These are phyloP conservation scores for Syndactyla subalaris DNA, from an alignment of 2,797 vertebrate genomes.

Conservation along the genomic window DNA sequence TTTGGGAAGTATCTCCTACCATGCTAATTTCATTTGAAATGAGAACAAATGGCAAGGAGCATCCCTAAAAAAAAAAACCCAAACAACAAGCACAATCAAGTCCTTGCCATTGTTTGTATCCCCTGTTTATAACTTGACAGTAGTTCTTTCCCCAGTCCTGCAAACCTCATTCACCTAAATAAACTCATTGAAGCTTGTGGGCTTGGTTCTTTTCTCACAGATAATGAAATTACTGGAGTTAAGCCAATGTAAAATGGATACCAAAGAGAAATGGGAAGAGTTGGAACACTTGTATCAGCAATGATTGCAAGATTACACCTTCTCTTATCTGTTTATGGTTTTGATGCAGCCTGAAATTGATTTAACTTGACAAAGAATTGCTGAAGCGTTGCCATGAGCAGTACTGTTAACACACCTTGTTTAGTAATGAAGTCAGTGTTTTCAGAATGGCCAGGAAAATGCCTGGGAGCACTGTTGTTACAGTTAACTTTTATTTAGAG, in stretches of 20 bases:
- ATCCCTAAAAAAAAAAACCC: not conserved
- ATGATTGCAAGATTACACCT: constrained; percentile 42
- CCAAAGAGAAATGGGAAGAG: not conserved
- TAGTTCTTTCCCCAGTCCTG: not conserved
- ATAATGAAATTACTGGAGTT: constrained; percentile 34
- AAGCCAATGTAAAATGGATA: constrained; percentile 23
- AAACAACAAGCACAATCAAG: not conserved
- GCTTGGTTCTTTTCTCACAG: not conserved
- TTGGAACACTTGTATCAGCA: not conserved
- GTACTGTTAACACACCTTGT: constrained; percentile 49
- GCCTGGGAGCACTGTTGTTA: constrained; percentile 56
- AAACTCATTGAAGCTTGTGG: not conserved
- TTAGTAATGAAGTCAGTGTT: constrained; percentile 56
- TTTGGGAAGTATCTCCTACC: not conserved
- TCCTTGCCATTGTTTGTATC: not conserved
- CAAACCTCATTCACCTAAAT: constrained; percentile 5
- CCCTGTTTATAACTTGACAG: not conserved
- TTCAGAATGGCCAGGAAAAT: constrained; percentile 43
- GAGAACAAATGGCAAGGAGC: constrained; percentile 26
- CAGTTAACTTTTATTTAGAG: constrained; percentile 62
- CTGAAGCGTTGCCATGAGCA: constrained; percentile 26
- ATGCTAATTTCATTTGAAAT: constrained; percentile 44
- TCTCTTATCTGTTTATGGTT: constrained; percentile 42
- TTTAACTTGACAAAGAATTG: constrained; percentile 7
- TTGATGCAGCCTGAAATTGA: constrained; percentile 28